Conservation (phyloP, 1,140 invertebrate species). For the Meteorus sp. region DNA sequence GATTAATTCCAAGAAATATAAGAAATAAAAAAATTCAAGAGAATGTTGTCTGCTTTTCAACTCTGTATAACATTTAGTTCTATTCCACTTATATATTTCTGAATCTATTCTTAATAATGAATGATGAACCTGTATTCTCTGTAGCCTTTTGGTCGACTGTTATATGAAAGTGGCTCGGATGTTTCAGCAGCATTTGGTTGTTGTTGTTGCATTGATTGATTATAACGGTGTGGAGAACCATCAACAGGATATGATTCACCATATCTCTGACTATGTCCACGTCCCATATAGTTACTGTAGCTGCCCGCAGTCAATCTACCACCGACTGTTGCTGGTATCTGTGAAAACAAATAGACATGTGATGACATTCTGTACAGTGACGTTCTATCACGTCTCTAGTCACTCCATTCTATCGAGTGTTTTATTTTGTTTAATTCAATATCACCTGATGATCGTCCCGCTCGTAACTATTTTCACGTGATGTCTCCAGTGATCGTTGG, state of each 20-base stretch:
- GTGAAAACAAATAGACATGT: slow-evolving; percentile 10
- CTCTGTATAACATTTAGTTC: too few species aligned
- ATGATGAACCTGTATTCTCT: slow-evolving; percentile 57
- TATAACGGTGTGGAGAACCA: slow-evolving; percentile 58
- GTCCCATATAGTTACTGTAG: slow-evolving; percentile 54
- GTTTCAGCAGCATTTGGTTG: slow-evolving; percentile 51
- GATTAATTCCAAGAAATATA: too few species aligned
- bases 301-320: slow-evolving; percentile 43
- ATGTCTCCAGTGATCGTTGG: slow-evolving; percentile 77
- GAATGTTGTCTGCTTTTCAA: background rate
- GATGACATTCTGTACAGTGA: background rate
- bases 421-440: too few species aligned
- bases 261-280: slow-evolving; percentile 54
- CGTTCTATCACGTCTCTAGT: too few species aligned
- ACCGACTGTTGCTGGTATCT: slow-evolving; percentile 48
- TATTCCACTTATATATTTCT: background rate
- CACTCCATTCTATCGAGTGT: too few species aligned
- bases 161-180: slow-evolving; percentile 87
- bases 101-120: background rate
- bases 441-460: slow-evolving; percentile 69
- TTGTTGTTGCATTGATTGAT: slow-evolving; percentile 54
- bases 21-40: background rate
- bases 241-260: slow-evolving; percentile 60
- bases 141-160: slow-evolving; percentile 77
- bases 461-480: slow-evolving; percentile 82